These are phyloP conservation scores for Paracyprichromis sp. DNA, from an alignment of 2,113 vertebrate species.

Conservation along the genomic window DNA sequence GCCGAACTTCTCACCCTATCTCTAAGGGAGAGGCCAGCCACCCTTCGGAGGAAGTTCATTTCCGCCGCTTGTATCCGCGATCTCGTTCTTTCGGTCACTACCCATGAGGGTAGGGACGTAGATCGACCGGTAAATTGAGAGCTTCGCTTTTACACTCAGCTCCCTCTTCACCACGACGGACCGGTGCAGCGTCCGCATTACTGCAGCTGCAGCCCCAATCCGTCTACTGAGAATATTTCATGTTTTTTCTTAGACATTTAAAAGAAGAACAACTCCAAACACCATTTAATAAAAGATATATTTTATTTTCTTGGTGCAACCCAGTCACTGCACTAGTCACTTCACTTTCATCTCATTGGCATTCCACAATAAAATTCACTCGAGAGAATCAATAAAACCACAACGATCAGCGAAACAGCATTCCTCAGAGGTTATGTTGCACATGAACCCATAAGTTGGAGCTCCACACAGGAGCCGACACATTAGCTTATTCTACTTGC, in stretches of 20 bases:
- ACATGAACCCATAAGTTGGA: not conserved
- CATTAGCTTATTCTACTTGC: not conserved
- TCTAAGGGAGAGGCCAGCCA: too few species aligned
- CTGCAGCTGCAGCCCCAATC: too few species aligned
- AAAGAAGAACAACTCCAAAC: not conserved
- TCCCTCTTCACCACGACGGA: too few species aligned
- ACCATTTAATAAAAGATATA: constrained; percentile 36
- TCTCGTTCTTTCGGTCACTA: too few species aligned
- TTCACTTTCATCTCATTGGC: constrained; percentile 20
- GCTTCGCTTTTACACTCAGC: too few species aligned
- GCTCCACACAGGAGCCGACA: not conserved
- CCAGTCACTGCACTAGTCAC: constrained; percentile 35
- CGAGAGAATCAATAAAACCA: constrained; percentile 13
- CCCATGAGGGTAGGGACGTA: too few species aligned
- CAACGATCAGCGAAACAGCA: not conserved
- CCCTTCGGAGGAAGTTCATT: too few species aligned
- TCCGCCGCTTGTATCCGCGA: rapidly evolving
- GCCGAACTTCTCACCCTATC: too few species aligned
- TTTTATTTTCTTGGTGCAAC: constrained; percentile 44
- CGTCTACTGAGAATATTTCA: not conserved
- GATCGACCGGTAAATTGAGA: too few species aligned
- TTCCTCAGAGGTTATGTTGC: not conserved
- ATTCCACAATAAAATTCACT: constrained; percentile 28
- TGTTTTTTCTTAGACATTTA: not conserved
- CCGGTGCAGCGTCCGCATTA: too few species aligned